Evolutionary conservation across 2,113 vertebrate genomes (phyloP), one percentile per base, ranked within the genome.

Genomic region (Cyprinus carpio): DNA sequence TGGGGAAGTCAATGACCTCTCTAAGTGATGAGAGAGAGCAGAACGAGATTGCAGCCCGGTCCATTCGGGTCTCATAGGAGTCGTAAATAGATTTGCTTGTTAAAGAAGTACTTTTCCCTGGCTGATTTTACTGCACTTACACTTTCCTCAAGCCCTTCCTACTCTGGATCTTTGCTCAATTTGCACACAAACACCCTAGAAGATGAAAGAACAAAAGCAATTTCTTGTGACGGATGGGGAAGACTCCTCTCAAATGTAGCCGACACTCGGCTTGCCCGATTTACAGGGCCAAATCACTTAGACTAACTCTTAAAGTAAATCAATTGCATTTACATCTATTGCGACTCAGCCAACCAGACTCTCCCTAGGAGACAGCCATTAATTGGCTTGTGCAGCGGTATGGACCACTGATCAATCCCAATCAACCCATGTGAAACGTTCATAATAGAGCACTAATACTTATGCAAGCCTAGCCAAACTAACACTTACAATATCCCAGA

Each of bases 291-390:
- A 79, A 83, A 86, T 85, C 75, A 72, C 84, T 87, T 81, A 67
- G 69, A 81, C 67, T 43, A 82, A 87, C 87, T 84, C 23, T 75
- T 83, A 27, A 15, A 83, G 75, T 86, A 76, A 81, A 87, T 87
- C 86, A 86, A 60, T 65, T 27, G 71, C 69, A 87, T 86, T 89
- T 81, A 84, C 84, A 84, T 84, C 76, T 87, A 62, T 74, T 77
- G 54, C 43, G 81, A 76, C 69, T 83, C 81, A 62, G 40, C 71
- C 46, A 56, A 43, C 69, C 81, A 76, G 64, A 25, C 65, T 77
- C 75, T 71, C 54, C 54, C 58, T 56, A 43, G 16, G 72, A 86
- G 75, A 75, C 27, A 43, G 51, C 74, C 71, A 80, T 76, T 84
- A 83, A 85, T 77, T 81, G 67, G 37, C 37, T 77, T 85, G 46